These are phyloP conservation scores for Cephalopterus ornatus DNA, from an alignment of 2,113 vertebrate genomes.

Conservation along the genomic window DNA sequence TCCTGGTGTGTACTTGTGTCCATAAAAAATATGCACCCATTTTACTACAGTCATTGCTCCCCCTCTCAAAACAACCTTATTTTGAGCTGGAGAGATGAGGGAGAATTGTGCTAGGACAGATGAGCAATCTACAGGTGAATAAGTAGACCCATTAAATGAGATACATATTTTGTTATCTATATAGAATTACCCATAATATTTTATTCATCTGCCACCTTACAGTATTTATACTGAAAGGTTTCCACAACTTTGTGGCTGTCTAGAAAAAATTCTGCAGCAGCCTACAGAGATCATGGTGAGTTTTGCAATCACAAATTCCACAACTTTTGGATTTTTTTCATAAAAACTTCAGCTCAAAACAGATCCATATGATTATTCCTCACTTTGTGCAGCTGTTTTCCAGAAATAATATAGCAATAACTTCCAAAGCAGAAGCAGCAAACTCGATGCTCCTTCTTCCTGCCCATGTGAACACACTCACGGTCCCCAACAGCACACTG, in stretches of 20 bases:
- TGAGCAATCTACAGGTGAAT: neutral
- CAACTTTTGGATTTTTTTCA: neutral
- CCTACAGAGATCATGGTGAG: neutral
- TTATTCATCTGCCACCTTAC: neutral
- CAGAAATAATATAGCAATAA: neutral
- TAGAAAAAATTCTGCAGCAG: neutral
- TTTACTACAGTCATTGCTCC: neutral
- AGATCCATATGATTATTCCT: neutral
- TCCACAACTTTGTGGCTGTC: neutral
- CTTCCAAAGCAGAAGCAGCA: neutral
- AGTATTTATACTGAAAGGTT: neutral
- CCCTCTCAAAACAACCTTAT: neutral
- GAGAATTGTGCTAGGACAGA: neutral
- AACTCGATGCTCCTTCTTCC: neutral
- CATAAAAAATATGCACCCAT: neutral
- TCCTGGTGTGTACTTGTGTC: too few relatives aligned
- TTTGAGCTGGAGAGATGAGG: neutral
- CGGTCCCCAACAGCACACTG: fast-evolving
- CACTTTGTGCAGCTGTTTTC: neutral
- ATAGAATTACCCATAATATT: neutral
- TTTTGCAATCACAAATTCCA: neutral
- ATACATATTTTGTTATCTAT: neutral
- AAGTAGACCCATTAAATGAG: neutral
- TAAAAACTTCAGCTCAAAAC: neutral
- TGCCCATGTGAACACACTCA: fast-evolving